Evolutionary conservation across 2,888 invertebrate genomes (phyloP).

Genomic region (Noctua janthina): DNA sequence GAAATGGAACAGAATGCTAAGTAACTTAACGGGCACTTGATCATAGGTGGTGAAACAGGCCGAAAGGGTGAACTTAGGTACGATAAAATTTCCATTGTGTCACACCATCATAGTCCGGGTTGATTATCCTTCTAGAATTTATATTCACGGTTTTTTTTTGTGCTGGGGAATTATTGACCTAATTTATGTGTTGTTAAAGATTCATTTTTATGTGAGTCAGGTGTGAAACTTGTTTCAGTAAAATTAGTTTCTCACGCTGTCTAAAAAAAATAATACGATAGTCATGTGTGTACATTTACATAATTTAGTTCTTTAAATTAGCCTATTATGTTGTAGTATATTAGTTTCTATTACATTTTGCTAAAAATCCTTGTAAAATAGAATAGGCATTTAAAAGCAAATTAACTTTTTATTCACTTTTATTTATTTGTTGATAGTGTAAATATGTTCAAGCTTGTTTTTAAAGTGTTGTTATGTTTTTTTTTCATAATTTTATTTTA

Average conservation of each 20-base stretch:
- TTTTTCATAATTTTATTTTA: neutral
- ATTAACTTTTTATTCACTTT: neutral
- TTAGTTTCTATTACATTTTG: conserved; percentile 1
- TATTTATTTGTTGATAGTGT: neutral
- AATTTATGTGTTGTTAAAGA: neutral
- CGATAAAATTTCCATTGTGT: neutral
- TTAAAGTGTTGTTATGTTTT: too few relatives aligned
- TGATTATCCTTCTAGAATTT: neutral
- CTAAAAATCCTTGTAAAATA: neutral
- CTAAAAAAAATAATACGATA: neutral
- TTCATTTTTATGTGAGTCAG: neutral
- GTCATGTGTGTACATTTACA: conserved; percentile 14
- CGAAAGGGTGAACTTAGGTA: neutral
- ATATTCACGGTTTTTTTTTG: neutral
- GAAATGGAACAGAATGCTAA: too few relatives aligned
- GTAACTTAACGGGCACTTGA: too few relatives aligned
- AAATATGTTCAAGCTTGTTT: neutral
- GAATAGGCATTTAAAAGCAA: neutral
- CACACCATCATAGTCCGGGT: neutral
- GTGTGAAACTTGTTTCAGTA: conserved; percentile 15
- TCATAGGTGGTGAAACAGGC: too few relatives aligned
- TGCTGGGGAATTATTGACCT: neutral
- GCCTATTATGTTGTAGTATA: neutral
- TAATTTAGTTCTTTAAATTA: conserved; percentile 1
- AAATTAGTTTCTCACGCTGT: conserved; percentile 7